A percentile compares a stretch with the other conserved stretches of the same genome.
phyloP scores from a whole-genome alignment of 2,888 invertebrate species.

The Mesodorylaimus sp. region DNA sequence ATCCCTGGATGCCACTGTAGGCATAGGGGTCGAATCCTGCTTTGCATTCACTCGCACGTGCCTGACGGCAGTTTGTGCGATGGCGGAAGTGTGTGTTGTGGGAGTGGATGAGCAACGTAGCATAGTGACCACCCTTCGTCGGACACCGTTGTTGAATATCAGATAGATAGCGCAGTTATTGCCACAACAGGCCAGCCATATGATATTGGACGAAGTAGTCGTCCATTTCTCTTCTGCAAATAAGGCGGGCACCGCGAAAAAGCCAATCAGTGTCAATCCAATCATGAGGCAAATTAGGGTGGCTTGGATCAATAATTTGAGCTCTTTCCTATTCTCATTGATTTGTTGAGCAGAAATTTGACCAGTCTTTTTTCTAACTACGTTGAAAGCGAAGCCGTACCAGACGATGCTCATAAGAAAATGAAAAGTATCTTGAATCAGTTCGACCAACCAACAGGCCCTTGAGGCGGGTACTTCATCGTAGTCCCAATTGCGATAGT shows the following conservation, averaged over 20 bases:
- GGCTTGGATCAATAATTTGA: neutral
- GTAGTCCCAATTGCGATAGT: neutral
- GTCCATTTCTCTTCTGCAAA: neutral
- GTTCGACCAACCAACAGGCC: neutral
- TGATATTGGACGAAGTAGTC: neutral
- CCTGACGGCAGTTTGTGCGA: too few species aligned
- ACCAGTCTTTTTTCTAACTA: neutral
- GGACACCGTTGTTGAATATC: neutral
- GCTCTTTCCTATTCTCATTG: neutral
- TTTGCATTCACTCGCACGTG: too few species aligned
- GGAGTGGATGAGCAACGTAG: too few species aligned
- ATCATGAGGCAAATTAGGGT: neutral
- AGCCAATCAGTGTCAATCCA: neutral
- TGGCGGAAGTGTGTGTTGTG: too few species aligned
- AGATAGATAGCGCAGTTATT: neutral
- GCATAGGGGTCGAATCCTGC: too few species aligned
- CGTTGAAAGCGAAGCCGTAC: neutral
- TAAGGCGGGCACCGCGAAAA: neutral
- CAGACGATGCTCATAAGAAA: neutral
- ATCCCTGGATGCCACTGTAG: too few species aligned
- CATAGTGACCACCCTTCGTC: too few species aligned
- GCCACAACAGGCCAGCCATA: neutral
- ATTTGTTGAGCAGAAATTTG: too few species aligned
- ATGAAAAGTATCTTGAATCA: neutral
- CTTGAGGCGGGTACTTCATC: neutral